Base-by-base conservation (phyloP, 2,113 vertebrate species). In the Stegastes partitus region DNA sequence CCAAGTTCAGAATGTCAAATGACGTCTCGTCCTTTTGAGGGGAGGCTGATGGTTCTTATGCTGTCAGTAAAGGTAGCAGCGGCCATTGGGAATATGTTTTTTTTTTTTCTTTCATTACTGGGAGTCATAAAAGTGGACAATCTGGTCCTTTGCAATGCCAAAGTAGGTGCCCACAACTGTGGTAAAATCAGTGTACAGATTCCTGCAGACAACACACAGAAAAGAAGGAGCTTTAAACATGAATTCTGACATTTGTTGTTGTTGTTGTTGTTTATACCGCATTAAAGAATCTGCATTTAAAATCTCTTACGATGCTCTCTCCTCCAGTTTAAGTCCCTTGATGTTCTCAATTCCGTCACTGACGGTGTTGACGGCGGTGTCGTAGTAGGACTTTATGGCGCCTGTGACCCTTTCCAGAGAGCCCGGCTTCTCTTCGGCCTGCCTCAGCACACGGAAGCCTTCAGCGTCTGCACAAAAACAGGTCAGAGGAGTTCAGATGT, bases 271-370 rank as follows among this genome's bases (percentile, higher is more conserved):
- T 37, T 50, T 51, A 3, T 22, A 5, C 7, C 8, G 14, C 12
- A 51, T 37, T 21, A 34, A 8, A 37, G 1, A 58, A 9, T 56
- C 19, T 72, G 25, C 12, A 45, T 14, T 16, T 25, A 3, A 34
- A 34, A 19, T 7, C 3, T 71, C 92, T 91, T 89, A 96, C 95
- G 67, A 82, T 67, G 84, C 82, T 62, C 93, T 94, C 82, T 94
- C 87, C 0, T 93, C 86, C n/a, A 95, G 45, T 23, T 93, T 89
- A 54, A 90, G 3, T n/a, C 71, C 82, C 81, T 68, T 92, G 66
- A 95, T 21, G 28, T 21, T 79, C 0, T 94, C 92, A 56, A 94
- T 0, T 58, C 90, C 94, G 11, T 23, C 71, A 10, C 18, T 74
- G 47, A 90, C 91, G 0, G 65, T 77, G 72, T 54, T 23, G 25